Percentiles rank a stretch among this genome's conserved stretches.
Evolutionary conservation across 2,797 vertebrate species (phyloP).

Genomic region (Trematomus bernacchii): DNA sequence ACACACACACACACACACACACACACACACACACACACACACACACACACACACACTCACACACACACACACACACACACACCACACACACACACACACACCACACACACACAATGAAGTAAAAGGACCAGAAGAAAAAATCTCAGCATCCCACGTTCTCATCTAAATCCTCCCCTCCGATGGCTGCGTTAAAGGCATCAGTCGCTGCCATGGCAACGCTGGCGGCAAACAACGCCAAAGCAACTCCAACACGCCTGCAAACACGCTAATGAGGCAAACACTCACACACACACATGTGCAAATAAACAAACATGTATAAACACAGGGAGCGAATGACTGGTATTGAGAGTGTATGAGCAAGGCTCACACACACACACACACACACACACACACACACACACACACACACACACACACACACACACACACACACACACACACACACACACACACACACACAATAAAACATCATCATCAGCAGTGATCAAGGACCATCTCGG

Average conservation of each 20-base stretch:
- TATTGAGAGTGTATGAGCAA: not conserved
- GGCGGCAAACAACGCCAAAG: constrained; percentile 49
- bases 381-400: constrained; percentile 6
- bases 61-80: constrained; percentile 9
- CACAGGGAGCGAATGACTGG: not conserved
- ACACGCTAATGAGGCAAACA: constrained; percentile 41
- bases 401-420: constrained; percentile 17
- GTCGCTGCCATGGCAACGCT: constrained; percentile 66
- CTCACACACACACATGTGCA: not conserved
- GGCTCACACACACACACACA: constrained; percentile 18
- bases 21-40: constrained; percentile 15
- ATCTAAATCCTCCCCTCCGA: constrained; percentile 60
- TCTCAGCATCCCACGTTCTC: constrained; percentile 58
- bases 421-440: constrained; percentile 27
- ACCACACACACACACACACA: constrained; percentile 7
- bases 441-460: constrained; percentile 32
- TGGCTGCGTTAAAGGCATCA: constrained; percentile 56
- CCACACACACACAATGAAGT: constrained; percentile 12
- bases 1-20: constrained; percentile 1
- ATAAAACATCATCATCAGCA: constrained; percentile 66
- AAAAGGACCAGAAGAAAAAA: too few relatives aligned
- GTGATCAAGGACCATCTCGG: constrained; percentile 75
- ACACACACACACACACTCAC: constrained; percentile 1
- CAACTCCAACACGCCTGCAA: constrained; percentile 53
- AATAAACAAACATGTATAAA: not conserved